Conservation (phyloP, 2,888 invertebrate species). For the Lasioglossum calceatum region DNA sequence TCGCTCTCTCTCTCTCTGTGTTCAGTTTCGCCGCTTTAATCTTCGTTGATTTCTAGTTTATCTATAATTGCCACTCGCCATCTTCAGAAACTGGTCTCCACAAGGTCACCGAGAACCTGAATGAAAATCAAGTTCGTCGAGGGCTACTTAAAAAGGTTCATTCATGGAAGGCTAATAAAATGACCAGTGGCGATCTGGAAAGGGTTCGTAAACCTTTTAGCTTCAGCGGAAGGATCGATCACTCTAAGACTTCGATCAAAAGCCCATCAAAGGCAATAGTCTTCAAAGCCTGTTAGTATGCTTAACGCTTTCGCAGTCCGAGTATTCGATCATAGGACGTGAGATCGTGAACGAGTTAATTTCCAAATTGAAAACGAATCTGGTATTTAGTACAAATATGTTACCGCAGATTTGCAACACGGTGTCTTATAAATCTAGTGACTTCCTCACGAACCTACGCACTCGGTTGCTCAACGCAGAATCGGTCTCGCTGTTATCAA, state of each 20-base stretch:
- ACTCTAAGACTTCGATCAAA: not conserved
- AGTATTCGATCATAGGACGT: not conserved
- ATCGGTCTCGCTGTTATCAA: not conserved
- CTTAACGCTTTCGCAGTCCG: not conserved
- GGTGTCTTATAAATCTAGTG: not conserved
- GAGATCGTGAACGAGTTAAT: not conserved
- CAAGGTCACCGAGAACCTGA: constrained; percentile 6
- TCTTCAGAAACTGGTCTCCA: not conserved
- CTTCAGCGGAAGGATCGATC: not conserved
- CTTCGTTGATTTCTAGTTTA: not conserved
- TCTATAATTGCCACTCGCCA: not conserved
- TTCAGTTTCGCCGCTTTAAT: not conserved
- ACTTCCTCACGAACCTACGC: not conserved
- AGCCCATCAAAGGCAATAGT: not conserved
- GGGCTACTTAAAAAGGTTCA: not conserved
- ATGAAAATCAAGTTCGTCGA: constrained; percentile 2
- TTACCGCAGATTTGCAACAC: not conserved
- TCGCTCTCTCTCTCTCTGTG: not conserved
- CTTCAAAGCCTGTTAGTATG: not conserved
- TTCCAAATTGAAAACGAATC: not conserved
- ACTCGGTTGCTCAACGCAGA: not conserved
- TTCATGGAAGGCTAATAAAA: not conserved
- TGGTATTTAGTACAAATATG: not conserved
- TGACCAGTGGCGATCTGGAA: not conserved
- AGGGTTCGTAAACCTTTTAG: not conserved